A percentile compares a stretch with the other conserved stretches of the same genome.
Conservation (phyloP, 2,797 vertebrate genomes). For the Tinamus major region DNA sequence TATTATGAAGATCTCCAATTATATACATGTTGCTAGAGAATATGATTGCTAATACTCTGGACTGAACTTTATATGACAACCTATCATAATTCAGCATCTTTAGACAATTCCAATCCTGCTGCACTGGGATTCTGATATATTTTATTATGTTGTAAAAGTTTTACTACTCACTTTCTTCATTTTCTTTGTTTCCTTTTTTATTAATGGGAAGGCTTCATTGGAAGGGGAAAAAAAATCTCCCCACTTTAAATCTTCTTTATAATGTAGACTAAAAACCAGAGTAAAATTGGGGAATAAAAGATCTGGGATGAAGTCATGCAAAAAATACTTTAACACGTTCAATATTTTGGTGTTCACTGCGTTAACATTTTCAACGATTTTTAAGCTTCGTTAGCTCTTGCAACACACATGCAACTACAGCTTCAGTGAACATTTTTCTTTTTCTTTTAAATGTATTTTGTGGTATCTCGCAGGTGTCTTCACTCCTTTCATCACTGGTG, state of each 20-base stretch:
- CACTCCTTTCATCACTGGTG: background rate
- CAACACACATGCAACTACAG: background rate
- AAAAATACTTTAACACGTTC: background rate
- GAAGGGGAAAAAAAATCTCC: conserved; percentile 15
- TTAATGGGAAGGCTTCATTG: conserved; percentile 66
- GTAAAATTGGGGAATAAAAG: conserved; percentile 54
- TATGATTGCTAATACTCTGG: conserved; percentile 60
- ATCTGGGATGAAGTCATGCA: conserved; percentile 30
- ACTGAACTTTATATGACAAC: conserved; percentile 72
- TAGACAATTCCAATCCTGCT: conserved; percentile 63
- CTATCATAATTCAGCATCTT: conserved; percentile 68
- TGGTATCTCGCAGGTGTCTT: conserved; percentile 7
- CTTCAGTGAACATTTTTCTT: background rate
- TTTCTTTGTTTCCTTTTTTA: conserved; percentile 70
- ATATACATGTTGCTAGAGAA: conserved; percentile 58
- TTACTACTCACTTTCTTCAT: conserved; percentile 68
- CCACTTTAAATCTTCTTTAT: conserved; percentile 65
- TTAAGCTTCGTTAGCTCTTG: conserved; percentile 36
- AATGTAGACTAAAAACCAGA: conserved; percentile 46
- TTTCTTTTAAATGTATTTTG: background rate
- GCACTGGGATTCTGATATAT: conserved; percentile 58
- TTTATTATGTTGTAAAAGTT: conserved; percentile 72
- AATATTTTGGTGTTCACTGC: background rate
- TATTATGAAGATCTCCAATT: conserved; percentile 68
- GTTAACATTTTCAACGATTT: conserved; percentile 22